Base-by-base conservation (phyloP, 2,888 invertebrate genomes). In the Heteromurus nitidus region DNA sequence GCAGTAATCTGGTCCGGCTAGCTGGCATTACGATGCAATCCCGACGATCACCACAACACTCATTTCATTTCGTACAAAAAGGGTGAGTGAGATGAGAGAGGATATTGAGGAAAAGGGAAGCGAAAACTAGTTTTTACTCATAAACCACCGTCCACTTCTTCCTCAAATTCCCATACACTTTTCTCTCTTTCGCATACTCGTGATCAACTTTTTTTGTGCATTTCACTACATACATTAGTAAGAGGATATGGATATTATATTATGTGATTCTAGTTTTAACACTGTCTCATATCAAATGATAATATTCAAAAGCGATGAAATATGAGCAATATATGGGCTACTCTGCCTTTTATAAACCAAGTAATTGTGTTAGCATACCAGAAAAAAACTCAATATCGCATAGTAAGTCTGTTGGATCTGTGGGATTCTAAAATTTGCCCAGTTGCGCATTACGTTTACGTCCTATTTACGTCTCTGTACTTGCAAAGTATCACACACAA, bases 131-230 rank as follows among this genome's bases (percentile, higher is more conserved):
- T 74, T 74, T 72, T 65, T 36, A 2, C 73, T 65, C 53, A 58
- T 44, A 67, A 58, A 67, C 58, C 55, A 24, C 28, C 42, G 68
- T 55, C 58, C 62, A 62, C 50, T 44, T 42, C 73, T 28, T 75
- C 47, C 28, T 36, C 28, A 75, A 36, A 55, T 76, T 76, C 75
- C 75, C 68, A 76, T 76, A 76, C n/a, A n/a, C n/a, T n/a, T n/a
- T n/a, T n/a, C n/a, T n/a, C n/a, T n/a, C n/a, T n/a, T n/a, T 76
- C 75, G 67, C 65, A 47, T 60, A 44, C 58, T 55, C 53, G 58
- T 55, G 28, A 36, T 13, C 55, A 68, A 67, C 30, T 28, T 68
- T 24, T 47, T 60, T 65, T 58, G 68, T 58, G 31, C 20, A 68
- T 16, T 28, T 30, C 47, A 9, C 50, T n/a, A 11, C 30, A 58